phyloP scores from a whole-genome alignment of 2,888 invertebrate genomes.

The Macrosiphum euphorbiae region DNA sequence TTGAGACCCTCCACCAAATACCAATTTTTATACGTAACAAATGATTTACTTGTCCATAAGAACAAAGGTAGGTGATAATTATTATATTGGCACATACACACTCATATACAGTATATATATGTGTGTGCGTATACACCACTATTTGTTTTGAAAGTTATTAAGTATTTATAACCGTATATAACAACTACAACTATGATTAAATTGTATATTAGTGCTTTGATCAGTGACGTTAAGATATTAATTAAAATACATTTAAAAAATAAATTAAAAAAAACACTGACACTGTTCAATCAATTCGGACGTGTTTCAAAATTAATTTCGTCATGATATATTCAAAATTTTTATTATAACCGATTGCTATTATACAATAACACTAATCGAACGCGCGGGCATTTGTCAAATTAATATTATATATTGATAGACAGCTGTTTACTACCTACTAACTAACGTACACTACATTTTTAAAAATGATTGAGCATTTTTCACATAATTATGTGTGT shows the following conservation, averaged over 20 bases:
- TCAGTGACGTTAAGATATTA: background rate
- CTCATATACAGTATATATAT: background rate
- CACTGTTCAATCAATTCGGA: constrained; percentile 52
- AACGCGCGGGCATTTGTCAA: background rate
- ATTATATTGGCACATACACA: background rate
- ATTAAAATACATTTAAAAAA: constrained; percentile 3
- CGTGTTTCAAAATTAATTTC: constrained; percentile 56
- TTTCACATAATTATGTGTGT: constrained; percentile 36
- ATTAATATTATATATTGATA: background rate
- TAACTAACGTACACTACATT: background rate
- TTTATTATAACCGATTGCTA: background rate
- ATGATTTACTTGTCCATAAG: background rate
- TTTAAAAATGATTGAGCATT: constrained; percentile 41
- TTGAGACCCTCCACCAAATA: constrained; percentile 47
- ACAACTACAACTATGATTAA: background rate
- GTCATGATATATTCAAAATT: background rate
- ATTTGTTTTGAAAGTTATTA: background rate
- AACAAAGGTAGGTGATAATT: background rate
- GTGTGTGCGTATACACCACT: background rate
- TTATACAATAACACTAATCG: background rate
- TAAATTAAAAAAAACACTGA: background rate
- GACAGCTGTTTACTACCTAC: background rate
- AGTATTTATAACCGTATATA: background rate
- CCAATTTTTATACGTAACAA: background rate
- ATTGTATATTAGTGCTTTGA: background rate